phyloP scores from a whole-genome alignment of 2,888 invertebrate species.

The Yponomeuta plumbellus region DNA sequence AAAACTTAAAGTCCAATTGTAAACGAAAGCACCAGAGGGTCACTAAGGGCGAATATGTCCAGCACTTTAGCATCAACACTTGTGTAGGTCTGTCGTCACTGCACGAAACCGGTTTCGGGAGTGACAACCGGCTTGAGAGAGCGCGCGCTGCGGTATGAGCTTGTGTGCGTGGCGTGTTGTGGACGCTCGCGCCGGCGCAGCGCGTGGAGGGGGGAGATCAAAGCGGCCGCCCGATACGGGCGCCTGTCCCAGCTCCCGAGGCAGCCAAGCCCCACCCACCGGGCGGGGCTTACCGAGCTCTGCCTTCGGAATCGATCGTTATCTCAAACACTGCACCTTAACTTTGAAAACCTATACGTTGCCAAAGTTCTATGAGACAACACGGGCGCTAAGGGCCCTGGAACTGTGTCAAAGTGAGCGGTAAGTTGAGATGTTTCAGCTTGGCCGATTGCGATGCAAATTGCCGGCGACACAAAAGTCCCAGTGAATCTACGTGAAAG shows the following conservation, averaged over 20 bases:
- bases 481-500: constrained; percentile 58
- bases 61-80: constrained; percentile 49
- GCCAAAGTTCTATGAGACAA: constrained; percentile 40
- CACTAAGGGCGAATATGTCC: constrained; percentile 38
- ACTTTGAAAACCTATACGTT: constrained; percentile 30
- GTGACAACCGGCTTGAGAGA: constrained; percentile 71
- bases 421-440: constrained; percentile 37
- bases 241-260: constrained; percentile 70
- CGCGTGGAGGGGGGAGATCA: constrained; percentile 50
- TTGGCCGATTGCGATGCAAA: constrained; percentile 51
- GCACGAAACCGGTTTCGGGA: constrained; percentile 60
- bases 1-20: constrained; percentile 23
- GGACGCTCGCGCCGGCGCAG: constrained; percentile 48
- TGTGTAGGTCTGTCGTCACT: constrained; percentile 49
- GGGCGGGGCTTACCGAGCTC: constrained; percentile 66
- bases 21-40: constrained; percentile 44
- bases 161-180: constrained; percentile 67
- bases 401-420: constrained; percentile 43
- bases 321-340: constrained; percentile 51
- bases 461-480: constrained; percentile 67
- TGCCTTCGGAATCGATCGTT: constrained; percentile 70
- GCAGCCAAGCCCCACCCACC: constrained; percentile 66
- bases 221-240: constrained; percentile 59
- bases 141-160: constrained; percentile 71
- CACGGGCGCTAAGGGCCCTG: constrained; percentile 20